Percentiles rank a stretch among this genome's conserved stretches.
phyloP scores from a whole-genome alignment of 1,140 invertebrate species.

The Orchestia grillus region DNA sequence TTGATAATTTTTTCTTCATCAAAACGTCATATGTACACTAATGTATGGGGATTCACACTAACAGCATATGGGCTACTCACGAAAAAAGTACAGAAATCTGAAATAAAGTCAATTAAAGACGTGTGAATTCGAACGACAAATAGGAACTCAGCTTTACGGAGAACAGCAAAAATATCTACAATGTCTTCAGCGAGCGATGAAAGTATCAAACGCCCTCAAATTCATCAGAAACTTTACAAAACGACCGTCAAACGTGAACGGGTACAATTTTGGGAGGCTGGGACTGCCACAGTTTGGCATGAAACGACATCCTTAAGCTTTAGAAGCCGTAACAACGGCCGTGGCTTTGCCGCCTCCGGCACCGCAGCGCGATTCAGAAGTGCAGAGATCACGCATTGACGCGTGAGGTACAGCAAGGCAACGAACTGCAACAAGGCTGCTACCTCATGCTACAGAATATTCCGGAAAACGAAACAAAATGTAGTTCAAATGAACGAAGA shows the following conservation, averaged over 20 bases:
- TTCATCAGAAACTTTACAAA: neutral
- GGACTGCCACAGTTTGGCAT: neutral
- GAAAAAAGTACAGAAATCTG: neutral
- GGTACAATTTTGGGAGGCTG: neutral
- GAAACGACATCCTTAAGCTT: neutral
- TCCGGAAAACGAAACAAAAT: neutral
- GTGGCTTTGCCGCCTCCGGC: neutral
- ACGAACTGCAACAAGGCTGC: neutral
- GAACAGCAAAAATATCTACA: neutral
- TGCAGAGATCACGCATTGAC: neutral
- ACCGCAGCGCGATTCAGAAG: neutral
- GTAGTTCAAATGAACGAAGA: no score
- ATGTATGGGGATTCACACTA: no score
- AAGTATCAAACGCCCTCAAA: neutral
- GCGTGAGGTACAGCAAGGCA: neutral
- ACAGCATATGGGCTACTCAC: neutral
- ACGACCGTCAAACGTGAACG: neutral
- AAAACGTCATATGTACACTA: neutral
- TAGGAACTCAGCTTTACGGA: neutral
- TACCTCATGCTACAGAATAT: neutral
- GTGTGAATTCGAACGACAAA: neutral
- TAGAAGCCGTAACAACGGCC: neutral
- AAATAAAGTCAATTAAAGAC: neutral
- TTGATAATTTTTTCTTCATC: neutral
- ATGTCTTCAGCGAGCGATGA: neutral